Evolutionary conservation across 2,113 vertebrate species (phyloP).

Genomic region (Morone saxatilis): DNA sequence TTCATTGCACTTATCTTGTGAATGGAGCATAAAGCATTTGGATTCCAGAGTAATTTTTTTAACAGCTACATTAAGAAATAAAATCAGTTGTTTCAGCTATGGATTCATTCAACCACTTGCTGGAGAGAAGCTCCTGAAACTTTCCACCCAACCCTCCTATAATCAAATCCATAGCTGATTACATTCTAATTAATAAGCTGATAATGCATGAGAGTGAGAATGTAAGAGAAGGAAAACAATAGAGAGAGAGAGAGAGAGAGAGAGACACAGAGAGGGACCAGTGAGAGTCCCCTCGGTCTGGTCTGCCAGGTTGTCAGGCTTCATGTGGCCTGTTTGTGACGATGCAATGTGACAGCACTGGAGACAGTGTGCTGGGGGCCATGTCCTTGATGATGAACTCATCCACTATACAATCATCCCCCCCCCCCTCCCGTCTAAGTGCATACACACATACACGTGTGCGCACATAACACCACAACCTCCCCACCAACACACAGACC

Average conservation of each 20-base stretch:
- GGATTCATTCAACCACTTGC: background rate
- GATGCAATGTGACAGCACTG: constrained; percentile 81
- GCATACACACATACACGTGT: constrained; percentile 34
- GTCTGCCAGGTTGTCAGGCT: constrained; percentile 67
- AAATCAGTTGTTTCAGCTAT: background rate
- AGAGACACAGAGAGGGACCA: constrained; percentile 38
- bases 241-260: constrained; percentile 25
- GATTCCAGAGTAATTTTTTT: background rate
- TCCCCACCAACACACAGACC: constrained; percentile 27
- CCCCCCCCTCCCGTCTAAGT: constrained; percentile 14
- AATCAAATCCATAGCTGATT: constrained; percentile 7
- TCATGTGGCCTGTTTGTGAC: constrained; percentile 67
- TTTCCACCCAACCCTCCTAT: background rate
- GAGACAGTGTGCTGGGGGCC: constrained; percentile 74
- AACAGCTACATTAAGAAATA: background rate
- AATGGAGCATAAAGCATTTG: constrained; percentile 5
- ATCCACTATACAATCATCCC: constrained; percentile 57
- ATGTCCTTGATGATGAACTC: constrained; percentile 80
- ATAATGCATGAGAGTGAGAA: constrained; percentile 32
- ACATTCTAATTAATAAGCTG: constrained; percentile 34
- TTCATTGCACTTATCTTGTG: constrained; percentile 11
- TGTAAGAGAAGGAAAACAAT: constrained; percentile 43
- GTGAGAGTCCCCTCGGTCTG: constrained; percentile 47
- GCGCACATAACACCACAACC: constrained; percentile 27
- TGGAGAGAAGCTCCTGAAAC: constrained; percentile 13